These are phyloP conservation scores for Falco columbarius DNA, from an alignment of 2,797 vertebrate species.

Conservation along the genomic window DNA sequence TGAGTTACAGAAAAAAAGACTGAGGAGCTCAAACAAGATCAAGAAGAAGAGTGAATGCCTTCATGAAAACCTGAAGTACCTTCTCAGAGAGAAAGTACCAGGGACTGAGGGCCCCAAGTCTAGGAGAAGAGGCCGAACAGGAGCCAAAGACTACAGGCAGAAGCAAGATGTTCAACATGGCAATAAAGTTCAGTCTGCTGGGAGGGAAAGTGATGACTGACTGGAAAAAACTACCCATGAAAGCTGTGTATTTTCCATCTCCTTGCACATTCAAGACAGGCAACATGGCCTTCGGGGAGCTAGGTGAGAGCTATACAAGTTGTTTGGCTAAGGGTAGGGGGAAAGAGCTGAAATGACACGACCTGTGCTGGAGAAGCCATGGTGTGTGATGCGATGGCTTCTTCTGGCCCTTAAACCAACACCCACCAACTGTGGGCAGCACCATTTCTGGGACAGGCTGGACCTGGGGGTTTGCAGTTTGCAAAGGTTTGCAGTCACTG, in stretches of 20 bases:
- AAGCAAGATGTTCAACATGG: slow-evolving; percentile 9
- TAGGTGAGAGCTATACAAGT: slow-evolving; percentile 21
- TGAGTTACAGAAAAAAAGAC: neutral
- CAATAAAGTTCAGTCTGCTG: slow-evolving; percentile 20
- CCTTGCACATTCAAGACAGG: slow-evolving; percentile 35
- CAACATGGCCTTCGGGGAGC: neutral
- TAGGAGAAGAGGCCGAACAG: neutral
- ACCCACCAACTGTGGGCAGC: fast-evolving
- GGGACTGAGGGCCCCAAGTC: neutral
- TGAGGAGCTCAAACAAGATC: neutral
- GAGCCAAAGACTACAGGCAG: slow-evolving; percentile 53
- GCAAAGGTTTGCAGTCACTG: neutral
- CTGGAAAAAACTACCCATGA: slow-evolving; percentile 50
- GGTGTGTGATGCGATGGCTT: fast-evolving
- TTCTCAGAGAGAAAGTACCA: neutral
- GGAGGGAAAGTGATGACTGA: slow-evolving; percentile 39
- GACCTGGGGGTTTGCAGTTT: fast-evolving
- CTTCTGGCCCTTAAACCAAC: fast-evolving
- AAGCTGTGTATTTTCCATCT: slow-evolving; percentile 59
- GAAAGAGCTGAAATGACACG: fast-evolving
- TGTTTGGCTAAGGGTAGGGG: neutral
- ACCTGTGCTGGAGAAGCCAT: fast-evolving
- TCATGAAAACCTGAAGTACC: slow-evolving; percentile 25
- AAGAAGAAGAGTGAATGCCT: slow-evolving; percentile 38
- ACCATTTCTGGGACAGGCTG: fast-evolving